phyloP scores from a whole-genome alignment of 2,888 invertebrate species.

The Drosophila neonasuta region DNA sequence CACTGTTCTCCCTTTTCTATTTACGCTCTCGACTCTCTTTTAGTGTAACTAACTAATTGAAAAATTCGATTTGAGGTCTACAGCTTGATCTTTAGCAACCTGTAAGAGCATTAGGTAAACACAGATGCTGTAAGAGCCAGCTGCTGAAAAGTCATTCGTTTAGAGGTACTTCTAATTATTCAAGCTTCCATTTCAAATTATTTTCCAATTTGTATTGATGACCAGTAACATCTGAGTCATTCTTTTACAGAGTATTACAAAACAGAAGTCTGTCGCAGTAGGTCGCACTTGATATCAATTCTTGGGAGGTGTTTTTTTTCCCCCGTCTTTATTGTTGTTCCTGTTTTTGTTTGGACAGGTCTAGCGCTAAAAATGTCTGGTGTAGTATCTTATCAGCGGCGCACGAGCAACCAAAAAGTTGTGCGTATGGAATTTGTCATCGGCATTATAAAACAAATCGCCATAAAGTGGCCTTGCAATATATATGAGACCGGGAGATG shows the following conservation, averaged over 20 bases:
- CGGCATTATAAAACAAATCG: slow-evolving; percentile 4
- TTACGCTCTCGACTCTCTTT: slow-evolving; percentile 22
- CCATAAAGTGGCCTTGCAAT: slow-evolving; percentile 22
- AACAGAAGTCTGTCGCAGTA: slow-evolving; percentile 3
- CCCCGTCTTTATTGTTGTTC: background rate
- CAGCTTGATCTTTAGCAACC: slow-evolving; percentile 38
- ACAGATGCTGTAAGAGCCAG: slow-evolving; percentile 16
- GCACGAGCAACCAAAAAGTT: slow-evolving; percentile 4
- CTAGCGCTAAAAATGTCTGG: slow-evolving; percentile 21
- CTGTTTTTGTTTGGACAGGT: slow-evolving; percentile 1
- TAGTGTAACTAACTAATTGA: slow-evolving; percentile 17
- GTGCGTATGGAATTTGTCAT: slow-evolving; percentile 27
- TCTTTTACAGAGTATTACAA: background rate
- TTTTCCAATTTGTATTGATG: background rate
- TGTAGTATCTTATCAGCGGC: slow-evolving; percentile 22
- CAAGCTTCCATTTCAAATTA: too few species aligned
- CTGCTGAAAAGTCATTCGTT: background rate
- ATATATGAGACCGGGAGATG: slow-evolving; percentile 35
- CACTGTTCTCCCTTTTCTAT: background rate
- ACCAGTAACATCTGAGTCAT: background rate
- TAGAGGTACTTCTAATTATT: too few species aligned
- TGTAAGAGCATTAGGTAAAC: slow-evolving; percentile 22
- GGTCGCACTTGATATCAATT: slow-evolving; percentile 17
- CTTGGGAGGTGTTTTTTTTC: background rate
- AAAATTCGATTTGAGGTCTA: slow-evolving; percentile 46